Evolutionary conservation across 2,888 invertebrate species (phyloP).

Genomic region (Creontiades dilutus): DNA sequence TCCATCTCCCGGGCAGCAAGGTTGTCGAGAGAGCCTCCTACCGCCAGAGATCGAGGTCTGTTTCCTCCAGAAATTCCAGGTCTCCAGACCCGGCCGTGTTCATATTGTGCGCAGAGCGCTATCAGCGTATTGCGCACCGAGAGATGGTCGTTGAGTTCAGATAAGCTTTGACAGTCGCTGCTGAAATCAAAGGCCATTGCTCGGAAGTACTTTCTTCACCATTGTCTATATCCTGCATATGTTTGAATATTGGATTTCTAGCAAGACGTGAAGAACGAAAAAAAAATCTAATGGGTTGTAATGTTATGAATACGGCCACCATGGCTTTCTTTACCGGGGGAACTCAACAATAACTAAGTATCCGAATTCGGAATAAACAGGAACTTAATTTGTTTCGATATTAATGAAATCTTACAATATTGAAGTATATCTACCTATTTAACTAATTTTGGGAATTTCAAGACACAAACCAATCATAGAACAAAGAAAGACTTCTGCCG

Average conservation of each 20-base stretch:
- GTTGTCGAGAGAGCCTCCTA: neutral
- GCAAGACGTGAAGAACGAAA: neutral
- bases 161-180: neutral
- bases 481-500: too few relatives aligned
- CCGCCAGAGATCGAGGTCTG: neutral
- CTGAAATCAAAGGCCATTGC: conserved; percentile 17
- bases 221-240: neutral
- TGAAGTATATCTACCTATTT: too few relatives aligned
- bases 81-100: neutral
- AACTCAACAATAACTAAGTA: neutral
- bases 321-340: neutral
- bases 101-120: conserved; percentile 36
- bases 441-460: too few relatives aligned
- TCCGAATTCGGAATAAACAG: too few relatives aligned
- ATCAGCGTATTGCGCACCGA: neutral
- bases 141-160: conserved; percentile 14
- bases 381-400: too few relatives aligned
- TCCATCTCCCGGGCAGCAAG: neutral
- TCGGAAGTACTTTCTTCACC: conserved; percentile 2
- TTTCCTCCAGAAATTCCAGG: conserved; percentile 19
- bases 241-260: conserved; percentile 11
- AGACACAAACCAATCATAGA: too few relatives aligned
- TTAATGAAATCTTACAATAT: too few relatives aligned
- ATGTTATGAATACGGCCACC: neutral
- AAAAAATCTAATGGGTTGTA: neutral